phyloP scores from a whole-genome alignment of 1,140 invertebrate genomes.

The Hydropsyche tenuis region DNA sequence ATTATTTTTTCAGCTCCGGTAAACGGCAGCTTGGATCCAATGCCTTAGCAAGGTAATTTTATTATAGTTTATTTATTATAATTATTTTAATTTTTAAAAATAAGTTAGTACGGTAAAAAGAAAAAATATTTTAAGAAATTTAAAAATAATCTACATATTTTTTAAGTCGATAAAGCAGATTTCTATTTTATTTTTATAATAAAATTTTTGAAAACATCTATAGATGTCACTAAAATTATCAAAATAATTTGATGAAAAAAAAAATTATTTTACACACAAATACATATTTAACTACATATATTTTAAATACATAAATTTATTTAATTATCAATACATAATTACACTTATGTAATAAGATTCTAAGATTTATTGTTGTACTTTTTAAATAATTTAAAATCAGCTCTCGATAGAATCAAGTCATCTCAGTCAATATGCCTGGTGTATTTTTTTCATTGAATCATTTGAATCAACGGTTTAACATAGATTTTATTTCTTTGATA shows the following conservation, averaged over 20 bases:
- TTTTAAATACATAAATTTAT: background rate
- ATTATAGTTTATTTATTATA: background rate
- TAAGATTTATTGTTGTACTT: too few species aligned
- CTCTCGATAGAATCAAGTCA: too few species aligned
- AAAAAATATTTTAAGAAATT: background rate
- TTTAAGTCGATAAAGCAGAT: conserved; percentile 11
- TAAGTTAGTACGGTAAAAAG: background rate
- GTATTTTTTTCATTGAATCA: too few species aligned
- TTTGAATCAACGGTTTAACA: too few species aligned
- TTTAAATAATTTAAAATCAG: too few species aligned
- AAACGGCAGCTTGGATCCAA: conserved; percentile 80
- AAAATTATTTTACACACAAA: background rate
- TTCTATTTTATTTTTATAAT: background rate
- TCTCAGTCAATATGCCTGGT: too few species aligned
- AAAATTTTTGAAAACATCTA: background rate
- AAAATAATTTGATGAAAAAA: background rate
- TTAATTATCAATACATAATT: too few species aligned
- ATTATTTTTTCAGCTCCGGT: conserved; percentile 70
- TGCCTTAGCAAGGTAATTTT: conserved; percentile 81
- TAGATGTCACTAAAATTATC: conserved; percentile 13
- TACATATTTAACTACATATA: background rate
- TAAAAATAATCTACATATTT: background rate
- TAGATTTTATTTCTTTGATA: background rate
- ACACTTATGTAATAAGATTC: too few species aligned
- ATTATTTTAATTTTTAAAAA: background rate